A percentile compares a stretch with the other conserved stretches of the same genome.
These are phyloP conservation scores for Synanthedon myopaeformis DNA, from an alignment of 2,888 invertebrate species.

Conservation along the genomic window DNA sequence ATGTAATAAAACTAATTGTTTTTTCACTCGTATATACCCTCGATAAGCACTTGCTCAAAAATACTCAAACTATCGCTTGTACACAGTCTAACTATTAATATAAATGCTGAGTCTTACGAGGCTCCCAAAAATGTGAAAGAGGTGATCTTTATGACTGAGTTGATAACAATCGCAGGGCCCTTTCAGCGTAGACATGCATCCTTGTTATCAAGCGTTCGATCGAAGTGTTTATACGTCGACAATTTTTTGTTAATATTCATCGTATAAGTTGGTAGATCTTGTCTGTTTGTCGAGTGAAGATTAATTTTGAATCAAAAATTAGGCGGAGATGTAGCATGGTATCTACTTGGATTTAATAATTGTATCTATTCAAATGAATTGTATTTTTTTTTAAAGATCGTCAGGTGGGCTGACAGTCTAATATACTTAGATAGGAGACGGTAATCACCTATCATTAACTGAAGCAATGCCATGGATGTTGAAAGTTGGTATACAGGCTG, in stretches of 20 bases:
- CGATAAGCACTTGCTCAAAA: too few relatives aligned
- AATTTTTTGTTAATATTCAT: conserved; percentile 33
- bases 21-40: too few relatives aligned
- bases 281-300: conserved; percentile 33
- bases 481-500: too few relatives aligned
- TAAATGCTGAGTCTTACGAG: conserved; percentile 37
- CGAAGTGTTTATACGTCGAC: conserved; percentile 25
- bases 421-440: too few relatives aligned
- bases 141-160: conserved; percentile 17
- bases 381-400: too few relatives aligned
- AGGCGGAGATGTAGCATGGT: conserved; percentile 14
- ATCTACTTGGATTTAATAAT: background rate
- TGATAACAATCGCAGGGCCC: conserved; percentile 42
- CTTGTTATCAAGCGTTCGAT: conserved; percentile 39
- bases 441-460: too few relatives aligned
- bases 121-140: conserved; percentile 57
- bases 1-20: too few relatives aligned
- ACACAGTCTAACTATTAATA: conserved; percentile 5
- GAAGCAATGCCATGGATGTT: too few relatives aligned
- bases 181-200: conserved; percentile 44
- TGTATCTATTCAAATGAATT: background rate
- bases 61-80: too few relatives aligned
- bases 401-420: too few relatives aligned
- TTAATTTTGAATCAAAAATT: conserved; percentile 33
- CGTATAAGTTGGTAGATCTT: conserved; percentile 18